phyloP scores from a whole-genome alignment of 2,888 invertebrate genomes.

The Drosophila subquinaria region DNA sequence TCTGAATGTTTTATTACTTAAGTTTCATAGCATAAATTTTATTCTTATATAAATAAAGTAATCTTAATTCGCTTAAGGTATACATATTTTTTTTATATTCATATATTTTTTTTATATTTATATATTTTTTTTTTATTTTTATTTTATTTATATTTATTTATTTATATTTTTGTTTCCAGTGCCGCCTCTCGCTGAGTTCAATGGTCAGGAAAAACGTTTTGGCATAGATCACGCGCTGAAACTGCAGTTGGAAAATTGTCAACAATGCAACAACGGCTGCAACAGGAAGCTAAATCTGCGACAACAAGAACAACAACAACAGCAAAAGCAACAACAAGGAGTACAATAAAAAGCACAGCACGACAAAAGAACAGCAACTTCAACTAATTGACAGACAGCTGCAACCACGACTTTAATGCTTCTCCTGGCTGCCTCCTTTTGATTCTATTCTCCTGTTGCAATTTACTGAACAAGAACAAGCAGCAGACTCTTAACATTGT shows the following conservation, averaged over 20 bases:
- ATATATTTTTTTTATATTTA: too few species aligned
- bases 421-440: background rate
- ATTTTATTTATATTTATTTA: too few species aligned
- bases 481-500: conserved; percentile 55
- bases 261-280: conserved; percentile 46
- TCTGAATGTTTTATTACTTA: too few species aligned
- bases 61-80: too few species aligned
- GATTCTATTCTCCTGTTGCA: conserved; percentile 48
- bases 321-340: conserved; percentile 2
- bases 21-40: too few species aligned
- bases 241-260: conserved; percentile 57
- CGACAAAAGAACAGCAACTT: conserved; percentile 34
- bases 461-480: conserved; percentile 75
- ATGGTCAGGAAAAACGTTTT: conserved; percentile 56
- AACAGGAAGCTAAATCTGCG: conserved; percentile 53
- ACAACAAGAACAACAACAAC: conserved; percentile 8
- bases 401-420: conserved; percentile 41
- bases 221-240: conserved; percentile 62
- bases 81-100: too few species aligned
- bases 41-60: too few species aligned
- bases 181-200: conserved; percentile 53
- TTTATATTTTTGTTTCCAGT: background rate
- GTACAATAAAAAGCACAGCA: conserved; percentile 11
- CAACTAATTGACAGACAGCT: conserved; percentile 80
- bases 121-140: too few species aligned